These are phyloP conservation scores for Pelobates fuscus DNA, from an alignment of 2,113 vertebrate genomes.

Conservation along the genomic window DNA sequence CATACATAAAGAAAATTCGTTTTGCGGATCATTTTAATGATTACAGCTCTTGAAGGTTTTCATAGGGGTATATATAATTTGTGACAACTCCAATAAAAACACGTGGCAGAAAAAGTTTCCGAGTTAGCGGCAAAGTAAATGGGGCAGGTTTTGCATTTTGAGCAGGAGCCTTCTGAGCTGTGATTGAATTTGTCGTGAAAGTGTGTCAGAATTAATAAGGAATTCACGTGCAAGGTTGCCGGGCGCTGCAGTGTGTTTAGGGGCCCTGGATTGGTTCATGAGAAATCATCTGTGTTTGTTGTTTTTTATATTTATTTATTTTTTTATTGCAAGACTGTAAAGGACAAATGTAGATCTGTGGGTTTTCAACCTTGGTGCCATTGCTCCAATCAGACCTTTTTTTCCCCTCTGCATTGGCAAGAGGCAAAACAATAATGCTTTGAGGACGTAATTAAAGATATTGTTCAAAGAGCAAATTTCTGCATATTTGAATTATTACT, in stretches of 20 bases:
- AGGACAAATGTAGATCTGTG: slow-evolving; percentile 75
- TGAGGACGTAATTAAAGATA: slow-evolving; percentile 99
- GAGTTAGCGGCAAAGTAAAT: slow-evolving; percentile 86
- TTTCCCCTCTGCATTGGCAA: slow-evolving; percentile 70
- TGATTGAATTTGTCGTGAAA: slow-evolving; percentile 96
- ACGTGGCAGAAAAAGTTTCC: slow-evolving; percentile 84
- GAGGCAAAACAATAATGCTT: slow-evolving; percentile 94
- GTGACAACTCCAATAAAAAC: slow-evolving; percentile 88
- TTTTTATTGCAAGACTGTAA: slow-evolving; percentile 68
- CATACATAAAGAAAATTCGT: not conserved
- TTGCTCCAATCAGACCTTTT: slow-evolving; percentile 84
- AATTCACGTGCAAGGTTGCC: slow-evolving; percentile 82
- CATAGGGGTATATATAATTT: slow-evolving; percentile 82
- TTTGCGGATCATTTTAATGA: slow-evolving; percentile 69
- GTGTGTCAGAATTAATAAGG: slow-evolving; percentile 98
- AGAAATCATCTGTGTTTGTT: slow-evolving; percentile 75
- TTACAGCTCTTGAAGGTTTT: slow-evolving; percentile 82
- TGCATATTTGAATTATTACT: slow-evolving; percentile 99
- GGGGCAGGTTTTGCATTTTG: slow-evolving; percentile 85
- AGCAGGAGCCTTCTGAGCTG: slow-evolving; percentile 87
- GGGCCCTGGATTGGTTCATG: slow-evolving; percentile 74
- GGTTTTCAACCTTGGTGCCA: slow-evolving; percentile 75
- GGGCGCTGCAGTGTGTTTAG: slow-evolving; percentile 79
- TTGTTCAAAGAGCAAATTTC: slow-evolving; percentile 99
- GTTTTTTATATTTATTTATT: not conserved